Evolutionary conservation across 2,113 vertebrate genomes (phyloP).

Genomic region (Malurus elegans): DNA sequence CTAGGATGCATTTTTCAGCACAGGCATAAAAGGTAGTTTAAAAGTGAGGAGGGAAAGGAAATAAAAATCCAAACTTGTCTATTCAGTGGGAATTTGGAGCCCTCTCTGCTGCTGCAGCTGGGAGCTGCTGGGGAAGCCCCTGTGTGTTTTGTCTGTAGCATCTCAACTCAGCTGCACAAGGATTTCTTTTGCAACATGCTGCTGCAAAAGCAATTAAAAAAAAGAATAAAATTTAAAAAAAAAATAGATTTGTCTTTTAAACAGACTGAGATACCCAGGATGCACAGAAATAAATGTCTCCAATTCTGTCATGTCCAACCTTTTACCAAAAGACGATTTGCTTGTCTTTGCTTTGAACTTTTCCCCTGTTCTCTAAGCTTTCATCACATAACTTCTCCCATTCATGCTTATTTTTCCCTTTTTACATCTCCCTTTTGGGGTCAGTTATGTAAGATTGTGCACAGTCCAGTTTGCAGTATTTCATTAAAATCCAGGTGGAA

Average conservation of each 20-base stretch:
- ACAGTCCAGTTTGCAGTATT: not conserved
- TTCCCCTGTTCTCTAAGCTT: fast-evolving
- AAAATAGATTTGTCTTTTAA: not conserved
- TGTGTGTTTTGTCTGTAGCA: not conserved
- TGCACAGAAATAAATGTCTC: not conserved
- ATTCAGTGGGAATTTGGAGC: not conserved
- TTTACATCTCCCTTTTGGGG: not conserved
- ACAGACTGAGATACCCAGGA: not conserved
- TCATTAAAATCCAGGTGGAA: not conserved
- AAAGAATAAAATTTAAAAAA: not conserved
- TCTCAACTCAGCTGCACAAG: not conserved
- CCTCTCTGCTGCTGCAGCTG: conserved; percentile 28
- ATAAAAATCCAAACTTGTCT: not conserved
- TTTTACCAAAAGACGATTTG: not conserved
- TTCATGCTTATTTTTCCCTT: not conserved
- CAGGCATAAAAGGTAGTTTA: not conserved
- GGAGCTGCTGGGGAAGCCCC: conserved; percentile 41
- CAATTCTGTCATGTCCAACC: not conserved
- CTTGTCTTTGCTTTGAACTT: not conserved
- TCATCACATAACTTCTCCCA: not conserved
- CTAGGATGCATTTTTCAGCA: not conserved
- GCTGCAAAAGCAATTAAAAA: conserved; percentile 24
- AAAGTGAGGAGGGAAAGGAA: not conserved
- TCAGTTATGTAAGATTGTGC: not conserved
- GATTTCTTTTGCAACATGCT: conserved; percentile 9